phyloP scores from a whole-genome alignment of 2,888 invertebrate genomes.

The Ochropleura plecta region DNA sequence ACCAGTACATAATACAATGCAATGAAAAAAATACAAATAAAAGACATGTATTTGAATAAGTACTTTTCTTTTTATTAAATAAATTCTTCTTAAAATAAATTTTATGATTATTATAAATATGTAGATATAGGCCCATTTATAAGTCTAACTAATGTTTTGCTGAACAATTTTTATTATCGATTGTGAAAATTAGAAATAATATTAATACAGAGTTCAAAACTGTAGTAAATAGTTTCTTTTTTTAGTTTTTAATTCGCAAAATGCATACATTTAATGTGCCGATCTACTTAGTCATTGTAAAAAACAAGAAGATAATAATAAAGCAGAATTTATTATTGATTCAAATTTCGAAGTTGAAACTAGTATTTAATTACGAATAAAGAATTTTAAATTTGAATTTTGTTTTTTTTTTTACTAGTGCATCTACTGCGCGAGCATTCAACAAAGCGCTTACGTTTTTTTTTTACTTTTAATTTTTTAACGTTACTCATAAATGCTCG shows the following conservation, averaged over 20 bases:
- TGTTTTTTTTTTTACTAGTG: constrained; percentile 1
- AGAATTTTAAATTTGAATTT: not conserved
- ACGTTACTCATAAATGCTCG: not conserved
- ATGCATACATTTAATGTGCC: not conserved
- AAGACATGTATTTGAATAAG: constrained; percentile 45
- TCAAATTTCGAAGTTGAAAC: not conserved
- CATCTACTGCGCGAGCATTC: not conserved
- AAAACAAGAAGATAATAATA: not conserved
- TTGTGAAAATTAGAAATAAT: not conserved
- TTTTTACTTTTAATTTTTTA: too few species aligned
- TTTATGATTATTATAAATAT: constrained; percentile 31
- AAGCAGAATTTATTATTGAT: not conserved
- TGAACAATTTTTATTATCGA: not conserved
- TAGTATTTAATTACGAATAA: constrained; percentile 36
- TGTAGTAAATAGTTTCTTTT: not conserved
- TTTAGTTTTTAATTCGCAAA: constrained; percentile 3
- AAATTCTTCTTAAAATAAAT: constrained; percentile 59
- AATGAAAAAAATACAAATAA: constrained; percentile 37
- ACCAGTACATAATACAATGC: not conserved
- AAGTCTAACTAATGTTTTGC: not conserved
- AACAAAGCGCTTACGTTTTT: not conserved
- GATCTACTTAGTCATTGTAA: not conserved
- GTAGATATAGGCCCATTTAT: constrained; percentile 3
- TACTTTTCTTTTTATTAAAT: constrained; percentile 37
- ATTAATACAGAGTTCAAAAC: constrained; percentile 2